A percentile compares a stretch with the other conserved stretches of the same genome.
Conservation (phyloP, 2,888 invertebrate genomes). For the Coremacera marginata region DNA sequence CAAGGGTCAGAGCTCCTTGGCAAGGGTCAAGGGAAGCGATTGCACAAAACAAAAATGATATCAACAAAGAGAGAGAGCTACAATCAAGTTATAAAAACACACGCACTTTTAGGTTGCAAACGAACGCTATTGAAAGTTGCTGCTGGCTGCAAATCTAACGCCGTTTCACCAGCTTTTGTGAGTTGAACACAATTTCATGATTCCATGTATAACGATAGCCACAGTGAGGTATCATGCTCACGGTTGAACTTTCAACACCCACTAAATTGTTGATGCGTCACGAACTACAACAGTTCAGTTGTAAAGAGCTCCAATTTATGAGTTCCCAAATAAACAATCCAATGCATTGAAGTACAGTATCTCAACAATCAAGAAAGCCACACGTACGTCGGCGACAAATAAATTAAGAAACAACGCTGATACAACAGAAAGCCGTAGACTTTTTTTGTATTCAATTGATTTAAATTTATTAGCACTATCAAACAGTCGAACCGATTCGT, state of each 20-base stretch:
- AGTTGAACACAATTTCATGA: constrained; percentile 92
- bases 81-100: constrained; percentile 21
- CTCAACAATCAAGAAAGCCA: neutral
- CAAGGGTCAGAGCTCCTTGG: neutral
- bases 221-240: constrained; percentile 73
- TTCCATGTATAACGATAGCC: constrained; percentile 93
- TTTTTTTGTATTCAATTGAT: neutral
- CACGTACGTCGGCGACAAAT: neutral
- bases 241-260: constrained; percentile 52
- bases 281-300: neutral
- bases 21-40: neutral
- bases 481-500: neutral
- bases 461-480: neutral
- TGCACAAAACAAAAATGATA: neutral
- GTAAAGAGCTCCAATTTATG: neutral
- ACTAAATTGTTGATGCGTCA: neutral
- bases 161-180: constrained; percentile 93
- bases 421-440: neutral
- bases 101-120: constrained; percentile 15
- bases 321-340: neutral
- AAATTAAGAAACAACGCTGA: neutral
- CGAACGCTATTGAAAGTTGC: constrained; percentile 45
- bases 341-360: neutral
- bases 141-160: constrained; percentile 74
- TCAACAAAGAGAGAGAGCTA: neutral